Conservation (phyloP, 2,888 invertebrate species). For the Scaptomyza tumidula region DNA sequence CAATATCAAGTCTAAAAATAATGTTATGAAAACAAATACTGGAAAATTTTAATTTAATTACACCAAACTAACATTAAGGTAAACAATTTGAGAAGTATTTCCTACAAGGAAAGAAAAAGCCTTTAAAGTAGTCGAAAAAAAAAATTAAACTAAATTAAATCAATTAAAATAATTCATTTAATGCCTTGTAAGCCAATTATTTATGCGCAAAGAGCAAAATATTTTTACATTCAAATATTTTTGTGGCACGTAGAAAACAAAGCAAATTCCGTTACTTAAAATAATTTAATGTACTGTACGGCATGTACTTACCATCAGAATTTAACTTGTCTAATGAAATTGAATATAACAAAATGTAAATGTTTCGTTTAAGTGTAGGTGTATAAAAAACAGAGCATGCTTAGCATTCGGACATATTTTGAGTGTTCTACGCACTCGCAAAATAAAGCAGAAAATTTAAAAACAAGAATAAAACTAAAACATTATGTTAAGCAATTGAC, state of each 20-base stretch:
- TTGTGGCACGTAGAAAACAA: slow-evolving; percentile 24
- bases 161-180: slow-evolving; percentile 51
- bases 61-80: slow-evolving; percentile 45
- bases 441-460: slow-evolving; percentile 29
- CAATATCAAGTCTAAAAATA: slow-evolving; percentile 31
- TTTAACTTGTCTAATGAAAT: slow-evolving; percentile 29
- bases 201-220: slow-evolving; percentile 38
- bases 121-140: slow-evolving; percentile 75
- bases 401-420: slow-evolving; percentile 75
- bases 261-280: slow-evolving; percentile 73
- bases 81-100: slow-evolving; percentile 80
- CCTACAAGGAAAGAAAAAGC: slow-evolving; percentile 83
- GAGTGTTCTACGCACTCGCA: slow-evolving; percentile 61
- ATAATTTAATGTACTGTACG: slow-evolving; percentile 52
- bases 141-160: slow-evolving; percentile 43
- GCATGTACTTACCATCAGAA: slow-evolving; percentile 62
- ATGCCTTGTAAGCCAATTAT: slow-evolving; percentile 67
- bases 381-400: slow-evolving; percentile 53
- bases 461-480: slow-evolving; percentile 30
- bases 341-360: slow-evolving; percentile 16
- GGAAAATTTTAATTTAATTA: slow-evolving; percentile 44
- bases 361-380: slow-evolving; percentile 34
- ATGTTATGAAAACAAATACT: slow-evolving; percentile 26
- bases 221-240: slow-evolving; percentile 35
- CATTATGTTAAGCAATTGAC: slow-evolving; percentile 50